Evolutionary conservation across 2,113 vertebrate species (phyloP), one percentile per base, ranked within the genome.

Genomic region (Donacobius atricapilla): DNA sequence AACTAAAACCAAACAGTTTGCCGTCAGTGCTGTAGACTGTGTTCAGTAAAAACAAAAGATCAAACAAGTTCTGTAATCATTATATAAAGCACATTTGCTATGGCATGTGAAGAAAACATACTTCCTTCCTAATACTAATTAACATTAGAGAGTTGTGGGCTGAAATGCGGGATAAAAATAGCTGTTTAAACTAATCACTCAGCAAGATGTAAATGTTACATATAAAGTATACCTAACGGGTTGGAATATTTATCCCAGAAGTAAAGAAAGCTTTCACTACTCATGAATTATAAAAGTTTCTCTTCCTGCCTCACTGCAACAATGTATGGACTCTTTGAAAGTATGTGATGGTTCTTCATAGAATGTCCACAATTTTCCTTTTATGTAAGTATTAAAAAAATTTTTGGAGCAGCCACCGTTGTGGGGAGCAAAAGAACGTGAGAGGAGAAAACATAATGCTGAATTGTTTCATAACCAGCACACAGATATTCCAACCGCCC

Each of bases 51-150:
- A 96, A 97, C 94, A 95, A 92, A 89, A 90, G 96, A 97, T 95
- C 93, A 95, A 95, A 96, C 77, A 94, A 97, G 92, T 94, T 90
- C 53, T 89, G 93, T 93, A 89, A 79, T 54, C 40, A 89, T 96
- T 97, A 97, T 97, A 96, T 95, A 92, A 96, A 80, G 85, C 97
- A 97, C 83, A 78, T 96, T 97, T 96, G 90, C 73, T 90, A 93
- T 96, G 96, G 96, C 81, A 92, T 89, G 96, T 89, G 68, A 90
- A 70, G 89, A 90, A 92, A 92, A 97, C 92, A 95, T 96, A 95
- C 97, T 97, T 97, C 97, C 96, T 97, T 97, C 96, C 96, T 97
- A 97, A 97, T 96, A 97, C 95, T 97, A 96, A 96, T 96, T 84
- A 93, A 94, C 91, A 79, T 95, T 90, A 61, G 75, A 87, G 83